A percentile compares a stretch with the other conserved stretches of the same genome.
Evolutionary conservation across 2,797 vertebrate species (phyloP).

Genomic region (Martes flavigula): DNA sequence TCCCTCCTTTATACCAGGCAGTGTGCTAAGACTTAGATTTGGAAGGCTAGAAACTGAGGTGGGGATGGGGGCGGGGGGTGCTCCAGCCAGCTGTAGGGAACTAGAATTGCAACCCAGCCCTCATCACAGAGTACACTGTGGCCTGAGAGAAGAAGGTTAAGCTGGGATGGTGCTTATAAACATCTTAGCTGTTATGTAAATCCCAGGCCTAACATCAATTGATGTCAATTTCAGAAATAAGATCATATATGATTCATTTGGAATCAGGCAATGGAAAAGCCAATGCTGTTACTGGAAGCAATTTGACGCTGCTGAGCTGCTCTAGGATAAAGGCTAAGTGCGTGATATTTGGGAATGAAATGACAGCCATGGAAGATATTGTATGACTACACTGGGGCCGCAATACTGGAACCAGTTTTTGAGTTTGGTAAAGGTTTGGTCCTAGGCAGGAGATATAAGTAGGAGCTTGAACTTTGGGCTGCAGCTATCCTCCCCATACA

Average conservation of each 20-base stretch:
- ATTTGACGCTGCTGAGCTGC: slow-evolving; percentile 39
- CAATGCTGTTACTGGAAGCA: slow-evolving; percentile 69
- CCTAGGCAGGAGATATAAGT: neutral
- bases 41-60: neutral
- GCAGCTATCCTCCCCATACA: neutral
- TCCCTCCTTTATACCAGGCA: neutral
- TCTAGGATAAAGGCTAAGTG: slow-evolving; percentile 52
- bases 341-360: slow-evolving; percentile 40
- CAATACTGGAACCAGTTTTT: neutral
- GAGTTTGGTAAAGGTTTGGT: neutral
- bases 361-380: slow-evolving; percentile 5
- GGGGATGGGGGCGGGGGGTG: no score
- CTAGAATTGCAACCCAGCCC: neutral
- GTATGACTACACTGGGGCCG: neutral
- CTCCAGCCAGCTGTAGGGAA: slow-evolving; percentile 3
- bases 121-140: neutral
- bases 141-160: slow-evolving; percentile 32
- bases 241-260: slow-evolving; percentile 70
- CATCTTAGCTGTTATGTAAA: slow-evolving; percentile 53
- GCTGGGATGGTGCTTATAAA: slow-evolving; percentile 43
- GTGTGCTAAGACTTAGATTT: neutral
- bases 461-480: neutral
- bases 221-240: slow-evolving; percentile 70
- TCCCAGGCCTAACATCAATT: slow-evolving; percentile 54
- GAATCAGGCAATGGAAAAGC: slow-evolving; percentile 66